Conservation (phyloP, 2,113 vertebrate genomes). For the Sakesphorus luctuosus region DNA sequence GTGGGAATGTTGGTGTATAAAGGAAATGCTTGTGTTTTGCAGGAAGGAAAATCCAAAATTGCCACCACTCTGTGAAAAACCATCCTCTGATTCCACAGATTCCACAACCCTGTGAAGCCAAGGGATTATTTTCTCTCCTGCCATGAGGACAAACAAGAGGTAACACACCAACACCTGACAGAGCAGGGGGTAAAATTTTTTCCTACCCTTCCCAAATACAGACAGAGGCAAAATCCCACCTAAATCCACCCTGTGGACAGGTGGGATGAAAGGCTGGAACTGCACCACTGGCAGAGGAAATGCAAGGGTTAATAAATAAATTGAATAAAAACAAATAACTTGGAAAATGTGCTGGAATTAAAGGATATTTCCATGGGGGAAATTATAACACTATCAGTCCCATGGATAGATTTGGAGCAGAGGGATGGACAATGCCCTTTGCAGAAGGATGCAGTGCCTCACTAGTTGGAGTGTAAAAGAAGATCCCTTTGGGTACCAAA, state of each 20-base stretch:
- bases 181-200: neutral
- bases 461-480: neutral
- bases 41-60: neutral
- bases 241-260: neutral
- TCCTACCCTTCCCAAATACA: neutral
- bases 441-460: neutral
- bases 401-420: neutral
- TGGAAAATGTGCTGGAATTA: neutral
- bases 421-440: neutral
- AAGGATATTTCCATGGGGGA: neutral
- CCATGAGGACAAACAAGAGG: neutral
- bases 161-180: neutral
- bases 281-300: neutral
- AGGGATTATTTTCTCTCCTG: neutral
- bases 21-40: neutral
- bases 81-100: neutral
- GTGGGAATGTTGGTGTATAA: accelerated
- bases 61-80: accelerated
- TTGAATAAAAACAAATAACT: neutral
- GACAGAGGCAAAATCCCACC: neutral
- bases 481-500: neutral
- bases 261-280: neutral
- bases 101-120: accelerated
- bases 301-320: neutral
- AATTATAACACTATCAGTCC: accelerated